Percentiles rank a stretch among this genome's conserved stretches.
phyloP scores from a whole-genome alignment of 2,888 invertebrate genomes.

The Nephrotoma guestfalica region DNA sequence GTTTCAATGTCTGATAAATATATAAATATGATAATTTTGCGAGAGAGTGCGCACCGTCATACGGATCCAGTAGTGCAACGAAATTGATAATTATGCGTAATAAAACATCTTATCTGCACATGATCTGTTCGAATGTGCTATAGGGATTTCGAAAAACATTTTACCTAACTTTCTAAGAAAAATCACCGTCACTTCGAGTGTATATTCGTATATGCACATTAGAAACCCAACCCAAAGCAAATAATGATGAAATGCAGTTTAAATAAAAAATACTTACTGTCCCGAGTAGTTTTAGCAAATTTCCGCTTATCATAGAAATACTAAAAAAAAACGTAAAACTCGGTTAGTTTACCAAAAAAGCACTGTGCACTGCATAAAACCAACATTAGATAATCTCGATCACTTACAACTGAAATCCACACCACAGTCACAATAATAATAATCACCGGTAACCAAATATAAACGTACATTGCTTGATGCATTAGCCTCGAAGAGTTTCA shows the following conservation, averaged over 20 bases:
- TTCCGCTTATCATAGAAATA: background rate
- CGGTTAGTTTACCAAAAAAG: background rate
- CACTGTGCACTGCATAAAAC: background rate
- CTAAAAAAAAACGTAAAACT: background rate
- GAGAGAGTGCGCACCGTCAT: too few species aligned
- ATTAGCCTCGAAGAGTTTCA: background rate
- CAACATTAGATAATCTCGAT: background rate
- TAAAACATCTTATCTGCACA: too few species aligned
- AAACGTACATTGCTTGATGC: background rate
- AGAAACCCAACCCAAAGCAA: background rate
- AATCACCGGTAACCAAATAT: background rate
- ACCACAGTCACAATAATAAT: background rate
- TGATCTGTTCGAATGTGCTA: too few species aligned
- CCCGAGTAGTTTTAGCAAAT: background rate
- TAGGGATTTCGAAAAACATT: too few species aligned
- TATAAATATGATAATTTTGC: background rate
- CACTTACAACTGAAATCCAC: background rate
- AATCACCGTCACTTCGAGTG: background rate
- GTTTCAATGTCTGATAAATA: background rate
- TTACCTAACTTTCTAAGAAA: background rate
- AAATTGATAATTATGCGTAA: too few species aligned
- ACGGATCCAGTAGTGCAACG: too few species aligned
- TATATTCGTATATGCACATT: background rate
- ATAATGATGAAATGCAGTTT: background rate
- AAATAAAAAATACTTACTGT: background rate